A percentile compares a stretch with the other conserved stretches of the same genome.
Evolutionary conservation across 2,888 invertebrate genomes (phyloP).

Genomic region (Diaphora mendica): DNA sequence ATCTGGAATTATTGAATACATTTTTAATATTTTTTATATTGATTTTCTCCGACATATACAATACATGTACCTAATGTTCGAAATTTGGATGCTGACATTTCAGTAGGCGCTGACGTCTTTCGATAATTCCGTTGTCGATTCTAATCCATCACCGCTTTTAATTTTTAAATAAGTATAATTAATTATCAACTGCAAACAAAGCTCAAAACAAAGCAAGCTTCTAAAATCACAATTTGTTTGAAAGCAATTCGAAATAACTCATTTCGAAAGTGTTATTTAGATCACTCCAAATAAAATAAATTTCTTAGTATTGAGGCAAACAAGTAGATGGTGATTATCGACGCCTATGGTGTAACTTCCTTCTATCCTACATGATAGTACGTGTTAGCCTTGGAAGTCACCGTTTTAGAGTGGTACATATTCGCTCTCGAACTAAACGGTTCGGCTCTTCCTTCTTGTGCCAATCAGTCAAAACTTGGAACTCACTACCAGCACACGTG

Average conservation of each 20-base stretch:
- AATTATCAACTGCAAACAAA: background rate
- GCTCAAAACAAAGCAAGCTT: background rate
- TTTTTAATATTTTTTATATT: background rate
- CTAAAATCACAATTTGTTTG: background rate
- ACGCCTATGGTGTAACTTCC: no score
- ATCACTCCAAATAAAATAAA: background rate
- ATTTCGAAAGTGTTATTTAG: background rate
- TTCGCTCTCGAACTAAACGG: no score
- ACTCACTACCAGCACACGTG: no score
- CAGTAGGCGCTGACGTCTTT: background rate
- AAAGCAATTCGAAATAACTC: background rate
- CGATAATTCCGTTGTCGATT: background rate
- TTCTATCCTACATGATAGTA: no score
- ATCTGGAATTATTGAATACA: slow-evolving; percentile 85
- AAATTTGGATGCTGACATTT: background rate
- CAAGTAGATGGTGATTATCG: no score
- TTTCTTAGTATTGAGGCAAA: background rate
- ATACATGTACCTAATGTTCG: background rate
- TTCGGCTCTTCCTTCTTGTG: no score
- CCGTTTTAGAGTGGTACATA: no score
- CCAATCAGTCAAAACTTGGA: no score
- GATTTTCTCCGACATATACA: background rate
- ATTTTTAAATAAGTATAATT: background rate
- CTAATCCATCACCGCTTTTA: no score
- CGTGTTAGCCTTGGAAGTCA: no score